Conservation (phyloP, 1,140 invertebrate species). For the Aphidius gifuensis region DNA sequence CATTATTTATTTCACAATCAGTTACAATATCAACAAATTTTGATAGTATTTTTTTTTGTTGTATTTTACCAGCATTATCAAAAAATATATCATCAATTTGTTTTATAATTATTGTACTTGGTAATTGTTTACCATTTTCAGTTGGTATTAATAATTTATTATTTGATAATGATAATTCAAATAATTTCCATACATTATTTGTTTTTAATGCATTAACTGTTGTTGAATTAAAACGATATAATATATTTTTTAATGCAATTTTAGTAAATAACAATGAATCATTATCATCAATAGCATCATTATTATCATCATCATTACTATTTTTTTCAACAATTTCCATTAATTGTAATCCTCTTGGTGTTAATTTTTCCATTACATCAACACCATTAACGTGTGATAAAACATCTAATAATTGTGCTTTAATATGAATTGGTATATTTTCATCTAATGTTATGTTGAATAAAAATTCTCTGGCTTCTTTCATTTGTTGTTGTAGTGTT, state of each 20-base stretch:
- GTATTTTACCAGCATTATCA: conserved; percentile 28
- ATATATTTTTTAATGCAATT: conserved; percentile 40
- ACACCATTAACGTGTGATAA: conserved; percentile 58
- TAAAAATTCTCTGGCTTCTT: conserved; percentile 36
- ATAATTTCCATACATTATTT: conserved; percentile 43
- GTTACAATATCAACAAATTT: conserved; percentile 48
- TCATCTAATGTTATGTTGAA: conserved; percentile 34
- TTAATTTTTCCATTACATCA: conserved; percentile 48
- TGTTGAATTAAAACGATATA: conserved; percentile 44
- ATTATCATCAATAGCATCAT: too few species aligned
- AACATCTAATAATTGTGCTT: conserved; percentile 50
- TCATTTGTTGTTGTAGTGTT: conserved; percentile 35
- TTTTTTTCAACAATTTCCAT: conserved; percentile 22
- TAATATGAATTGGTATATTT: conserved; percentile 49
- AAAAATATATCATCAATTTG: conserved; percentile 60
- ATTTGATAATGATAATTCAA: conserved; percentile 36
- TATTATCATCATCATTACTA: conserved; percentile 21
- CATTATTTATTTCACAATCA: conserved; percentile 47
- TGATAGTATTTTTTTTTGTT: conserved; percentile 41
- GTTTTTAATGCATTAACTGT: conserved; percentile 45
- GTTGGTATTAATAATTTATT: conserved; percentile 28
- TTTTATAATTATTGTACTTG: conserved; percentile 47
- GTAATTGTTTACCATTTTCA: conserved; percentile 25
- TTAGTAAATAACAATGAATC: conserved; percentile 21
- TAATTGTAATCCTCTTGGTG: conserved; percentile 37